Conservation (phyloP, 1,140 invertebrate genomes). For the Pteromalus puparum region DNA sequence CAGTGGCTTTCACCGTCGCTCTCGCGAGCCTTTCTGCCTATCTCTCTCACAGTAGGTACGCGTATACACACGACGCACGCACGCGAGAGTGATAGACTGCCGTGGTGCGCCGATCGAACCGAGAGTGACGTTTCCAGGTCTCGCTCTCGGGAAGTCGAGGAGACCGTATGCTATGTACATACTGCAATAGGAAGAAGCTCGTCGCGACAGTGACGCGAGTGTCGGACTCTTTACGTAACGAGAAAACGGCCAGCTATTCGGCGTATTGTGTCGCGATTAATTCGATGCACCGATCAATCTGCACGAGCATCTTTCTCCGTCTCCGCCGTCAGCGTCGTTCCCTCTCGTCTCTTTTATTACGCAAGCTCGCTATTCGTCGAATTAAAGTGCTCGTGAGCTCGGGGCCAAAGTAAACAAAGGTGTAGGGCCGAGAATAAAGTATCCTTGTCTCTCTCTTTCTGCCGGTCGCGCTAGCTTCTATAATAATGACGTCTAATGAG, state of each 20-base stretch:
- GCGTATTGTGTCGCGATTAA: slow-evolving; percentile 1
- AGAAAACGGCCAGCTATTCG: slow-evolving; percentile 9
- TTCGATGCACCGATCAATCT: slow-evolving; percentile 30
- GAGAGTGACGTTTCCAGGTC: slow-evolving; percentile 55
- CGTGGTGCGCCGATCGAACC: slow-evolving; percentile 38
- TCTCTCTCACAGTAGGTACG: too few species aligned
- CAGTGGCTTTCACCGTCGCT: background rate
- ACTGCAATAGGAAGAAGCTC: slow-evolving; percentile 16
- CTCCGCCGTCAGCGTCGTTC: background rate
- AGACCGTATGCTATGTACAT: background rate
- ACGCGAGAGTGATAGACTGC: background rate
- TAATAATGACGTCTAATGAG: slow-evolving; percentile 50
- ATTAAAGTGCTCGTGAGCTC: background rate
- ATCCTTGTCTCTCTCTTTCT: background rate
- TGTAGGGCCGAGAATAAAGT: background rate
- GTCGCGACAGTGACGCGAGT: background rate
- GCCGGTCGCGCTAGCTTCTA: background rate
- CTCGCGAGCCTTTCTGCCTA: background rate
- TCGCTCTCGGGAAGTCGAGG: background rate
- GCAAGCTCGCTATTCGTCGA: background rate
- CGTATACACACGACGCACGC: background rate
- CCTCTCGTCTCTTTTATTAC: background rate
- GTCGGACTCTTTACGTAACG: slow-evolving; percentile 41
- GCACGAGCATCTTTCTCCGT: background rate
- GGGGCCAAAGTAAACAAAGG: slow-evolving; percentile 43